Conservation (phyloP, 1,140 invertebrate species). For the Aporrectodea caliginosa region DNA sequence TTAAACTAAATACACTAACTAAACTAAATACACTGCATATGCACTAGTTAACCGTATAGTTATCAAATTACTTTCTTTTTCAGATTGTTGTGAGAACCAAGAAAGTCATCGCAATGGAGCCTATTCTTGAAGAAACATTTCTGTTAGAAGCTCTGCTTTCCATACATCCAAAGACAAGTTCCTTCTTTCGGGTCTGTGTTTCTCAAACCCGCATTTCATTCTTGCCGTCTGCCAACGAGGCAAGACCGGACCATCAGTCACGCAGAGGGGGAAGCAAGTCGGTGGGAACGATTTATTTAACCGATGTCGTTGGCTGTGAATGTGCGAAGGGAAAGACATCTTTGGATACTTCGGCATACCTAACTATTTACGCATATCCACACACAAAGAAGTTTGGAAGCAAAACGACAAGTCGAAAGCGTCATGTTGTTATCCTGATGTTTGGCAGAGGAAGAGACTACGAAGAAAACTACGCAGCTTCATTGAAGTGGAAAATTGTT, state of each 20-base stretch:
- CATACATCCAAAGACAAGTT: not conserved
- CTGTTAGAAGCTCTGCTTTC: not conserved
- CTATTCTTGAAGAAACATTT: not conserved
- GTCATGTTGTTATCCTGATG: conserved; percentile 70
- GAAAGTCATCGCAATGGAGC: not conserved
- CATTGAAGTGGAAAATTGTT: not conserved
- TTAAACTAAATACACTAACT: no score
- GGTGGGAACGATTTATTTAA: not conserved
- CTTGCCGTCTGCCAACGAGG: not conserved
- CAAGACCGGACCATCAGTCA: no score
- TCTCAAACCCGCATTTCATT: not conserved
- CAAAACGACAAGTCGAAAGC: conserved; percentile 62
- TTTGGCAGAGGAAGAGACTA: not conserved
- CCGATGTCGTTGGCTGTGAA: conserved; percentile 50
- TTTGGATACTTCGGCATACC: conserved; percentile 67
- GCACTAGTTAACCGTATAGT: no score
- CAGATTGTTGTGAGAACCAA: not conserved
- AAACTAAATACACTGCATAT: no score
- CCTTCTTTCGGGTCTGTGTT: not conserved
- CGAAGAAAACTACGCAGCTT: not conserved
- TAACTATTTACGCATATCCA: conserved; percentile 80
- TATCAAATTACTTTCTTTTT: no score
- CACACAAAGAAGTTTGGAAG: conserved; percentile 63
- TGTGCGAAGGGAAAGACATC: conserved; percentile 60
- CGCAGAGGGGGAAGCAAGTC: no score